phyloP scores from a whole-genome alignment of 1,140 invertebrate species.

The Drosophila chauvacae region DNA sequence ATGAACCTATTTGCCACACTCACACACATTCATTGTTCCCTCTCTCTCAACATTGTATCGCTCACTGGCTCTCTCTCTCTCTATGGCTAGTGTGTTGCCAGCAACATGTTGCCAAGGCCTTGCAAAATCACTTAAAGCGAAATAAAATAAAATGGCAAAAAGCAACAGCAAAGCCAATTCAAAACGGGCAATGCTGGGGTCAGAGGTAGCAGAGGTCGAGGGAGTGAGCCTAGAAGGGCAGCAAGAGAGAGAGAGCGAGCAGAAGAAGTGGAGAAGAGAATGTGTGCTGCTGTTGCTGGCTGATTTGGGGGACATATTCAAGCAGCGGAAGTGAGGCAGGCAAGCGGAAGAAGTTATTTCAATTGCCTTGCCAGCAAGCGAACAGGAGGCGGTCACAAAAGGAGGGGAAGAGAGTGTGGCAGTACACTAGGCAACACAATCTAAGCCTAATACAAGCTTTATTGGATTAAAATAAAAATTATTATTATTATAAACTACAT shows the following conservation, averaged over 20 bases:
- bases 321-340: constrained; percentile 78
- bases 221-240: constrained; percentile 3
- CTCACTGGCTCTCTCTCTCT: background rate
- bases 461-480: background rate
- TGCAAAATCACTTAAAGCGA: constrained; percentile 69
- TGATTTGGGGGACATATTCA: constrained; percentile 76
- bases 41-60: constrained; percentile 49
- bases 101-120: constrained; percentile 65
- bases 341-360: constrained; percentile 82
- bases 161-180: constrained; percentile 67
- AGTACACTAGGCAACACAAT: background rate
- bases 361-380: constrained; percentile 68
- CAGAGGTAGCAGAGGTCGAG: background rate
- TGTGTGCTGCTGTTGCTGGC: constrained; percentile 20
- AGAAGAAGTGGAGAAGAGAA: background rate
- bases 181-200: constrained; percentile 43
- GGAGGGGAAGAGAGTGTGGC: background rate
- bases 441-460: rapidly evolving
- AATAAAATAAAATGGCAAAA: constrained; percentile 70
- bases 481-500: background rate
- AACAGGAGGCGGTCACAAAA: background rate
- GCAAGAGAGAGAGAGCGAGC: background rate
- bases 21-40: constrained; percentile 22
- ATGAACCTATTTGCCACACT: constrained; percentile 23
- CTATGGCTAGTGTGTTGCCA: constrained; percentile 18